These are phyloP conservation scores for Melipona quadrifasciata DNA, from an alignment of 1,140 invertebrate genomes.

Conservation along the genomic window DNA sequence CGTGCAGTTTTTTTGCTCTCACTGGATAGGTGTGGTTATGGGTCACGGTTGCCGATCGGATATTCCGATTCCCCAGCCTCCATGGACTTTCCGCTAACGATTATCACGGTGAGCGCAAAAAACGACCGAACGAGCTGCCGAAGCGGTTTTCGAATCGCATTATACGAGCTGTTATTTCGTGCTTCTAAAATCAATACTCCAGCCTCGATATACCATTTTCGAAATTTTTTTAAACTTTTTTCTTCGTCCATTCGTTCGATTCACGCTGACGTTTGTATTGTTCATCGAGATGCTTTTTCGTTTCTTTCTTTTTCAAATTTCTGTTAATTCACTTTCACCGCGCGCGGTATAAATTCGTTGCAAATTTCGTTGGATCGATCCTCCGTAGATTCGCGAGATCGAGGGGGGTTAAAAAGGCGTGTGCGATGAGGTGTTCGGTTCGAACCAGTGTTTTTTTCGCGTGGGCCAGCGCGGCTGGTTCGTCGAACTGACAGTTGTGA, in stretches of 20 bases:
- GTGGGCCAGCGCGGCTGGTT: neutral
- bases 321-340: too few species aligned
- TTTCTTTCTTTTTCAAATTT: too few species aligned
- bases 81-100: conserved; percentile 38
- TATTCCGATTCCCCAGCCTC: conserved; percentile 45
- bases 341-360: too few species aligned
- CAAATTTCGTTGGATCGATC: neutral
- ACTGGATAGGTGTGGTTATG: conserved; percentile 49
- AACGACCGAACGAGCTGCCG: neutral
- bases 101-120: conserved; percentile 17
- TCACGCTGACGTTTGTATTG: too few species aligned
- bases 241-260: too few species aligned
- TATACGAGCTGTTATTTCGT: neutral
- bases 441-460: conserved; percentile 11
- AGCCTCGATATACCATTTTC: neutral
- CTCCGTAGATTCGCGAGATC: neutral
- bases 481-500: conserved; percentile 24
- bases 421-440: neutral
- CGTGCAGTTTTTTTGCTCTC: too few species aligned
- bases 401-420: neutral
- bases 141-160: neutral
- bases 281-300: too few species aligned
- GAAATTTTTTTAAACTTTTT: neutral
- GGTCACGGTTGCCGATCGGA: conserved; percentile 49
- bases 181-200: neutral